Percentiles rank a stretch among this genome's conserved stretches.
phyloP scores from a whole-genome alignment of 2,797 vertebrate genomes.

The Channa striata region DNA sequence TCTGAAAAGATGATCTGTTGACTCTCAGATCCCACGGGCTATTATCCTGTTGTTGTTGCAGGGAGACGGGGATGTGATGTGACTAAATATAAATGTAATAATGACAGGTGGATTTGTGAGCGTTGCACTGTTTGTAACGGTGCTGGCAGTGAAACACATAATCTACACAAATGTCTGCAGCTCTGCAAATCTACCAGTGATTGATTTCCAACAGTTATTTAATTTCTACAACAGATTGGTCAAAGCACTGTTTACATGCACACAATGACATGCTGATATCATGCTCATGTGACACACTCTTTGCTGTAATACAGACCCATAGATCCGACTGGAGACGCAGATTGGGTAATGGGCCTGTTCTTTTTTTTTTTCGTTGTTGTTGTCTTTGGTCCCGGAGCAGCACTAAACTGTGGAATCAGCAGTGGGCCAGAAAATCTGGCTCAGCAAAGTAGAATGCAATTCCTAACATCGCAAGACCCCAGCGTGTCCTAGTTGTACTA shows the following conservation, averaged over 20 bases:
- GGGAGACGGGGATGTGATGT: slow-evolving; percentile 30
- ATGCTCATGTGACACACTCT: background rate
- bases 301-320: background rate
- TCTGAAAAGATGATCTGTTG: slow-evolving; percentile 32
- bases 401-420: slow-evolving; percentile 40
- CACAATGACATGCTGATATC: background rate
- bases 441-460: slow-evolving; percentile 41
- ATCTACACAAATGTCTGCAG: background rate
- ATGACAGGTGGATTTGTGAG: slow-evolving; percentile 34
- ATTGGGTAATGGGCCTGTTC: slow-evolving; percentile 34
- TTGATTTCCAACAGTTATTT: slow-evolving; percentile 9
- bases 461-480: slow-evolving; percentile 45
- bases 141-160: slow-evolving; percentile 6
- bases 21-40: slow-evolving; percentile 45
- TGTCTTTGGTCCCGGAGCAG: too few species aligned
- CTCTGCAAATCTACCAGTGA: background rate
- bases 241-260: background rate
- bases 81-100: slow-evolving; percentile 52
- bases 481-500: slow-evolving; percentile 21
- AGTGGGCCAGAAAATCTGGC: slow-evolving; percentile 48
- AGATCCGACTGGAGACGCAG: slow-evolving; percentile 16
- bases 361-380: too few species aligned
- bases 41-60: slow-evolving; percentile 34
- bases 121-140: background rate
- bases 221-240: slow-evolving; percentile 3